Conservation (phyloP, 92 coral and sea anemone species). For the Zoanthus solanderi region DNA sequence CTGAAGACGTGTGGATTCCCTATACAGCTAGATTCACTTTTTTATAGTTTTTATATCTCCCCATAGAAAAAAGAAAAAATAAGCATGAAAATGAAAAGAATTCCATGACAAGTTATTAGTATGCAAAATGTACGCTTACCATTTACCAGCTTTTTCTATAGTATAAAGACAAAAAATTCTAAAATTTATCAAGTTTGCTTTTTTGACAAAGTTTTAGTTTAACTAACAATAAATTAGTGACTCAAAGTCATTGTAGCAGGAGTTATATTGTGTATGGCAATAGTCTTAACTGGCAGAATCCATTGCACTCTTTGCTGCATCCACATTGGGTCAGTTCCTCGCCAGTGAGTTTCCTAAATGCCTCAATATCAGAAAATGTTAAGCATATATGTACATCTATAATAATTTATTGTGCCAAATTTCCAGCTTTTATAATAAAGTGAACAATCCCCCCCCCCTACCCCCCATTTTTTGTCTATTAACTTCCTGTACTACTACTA, state of each 20-base stretch:
- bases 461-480: too few relatives aligned
- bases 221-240: not conserved
- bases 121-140: conserved; percentile 1
- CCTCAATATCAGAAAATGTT: too few relatives aligned
- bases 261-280: conserved; percentile 6
- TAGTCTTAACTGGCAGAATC: conserved; percentile 21
- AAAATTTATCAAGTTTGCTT: not conserved
- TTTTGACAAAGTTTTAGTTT: not conserved
- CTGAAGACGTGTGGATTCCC: not conserved
- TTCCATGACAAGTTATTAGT: not conserved
- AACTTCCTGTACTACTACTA: too few relatives aligned
- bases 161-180: conserved; percentile 4
- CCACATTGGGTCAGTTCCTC: too few relatives aligned
- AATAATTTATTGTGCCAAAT: too few relatives aligned
- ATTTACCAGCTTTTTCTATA: conserved; percentile 6
- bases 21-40: conserved; percentile 9
- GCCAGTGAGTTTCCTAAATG: too few relatives aligned
- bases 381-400: too few relatives aligned
- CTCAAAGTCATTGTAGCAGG: not conserved
- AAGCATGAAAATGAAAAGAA: not conserved
- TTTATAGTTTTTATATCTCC: not conserved
- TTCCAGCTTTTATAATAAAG: too few relatives aligned
- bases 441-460: too few relatives aligned
- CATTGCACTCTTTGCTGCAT: too few relatives aligned
- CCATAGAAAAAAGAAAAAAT: not conserved